phyloP scores from a whole-genome alignment of 2,797 vertebrate genomes.

The Sebastes ruberrimus region DNA sequence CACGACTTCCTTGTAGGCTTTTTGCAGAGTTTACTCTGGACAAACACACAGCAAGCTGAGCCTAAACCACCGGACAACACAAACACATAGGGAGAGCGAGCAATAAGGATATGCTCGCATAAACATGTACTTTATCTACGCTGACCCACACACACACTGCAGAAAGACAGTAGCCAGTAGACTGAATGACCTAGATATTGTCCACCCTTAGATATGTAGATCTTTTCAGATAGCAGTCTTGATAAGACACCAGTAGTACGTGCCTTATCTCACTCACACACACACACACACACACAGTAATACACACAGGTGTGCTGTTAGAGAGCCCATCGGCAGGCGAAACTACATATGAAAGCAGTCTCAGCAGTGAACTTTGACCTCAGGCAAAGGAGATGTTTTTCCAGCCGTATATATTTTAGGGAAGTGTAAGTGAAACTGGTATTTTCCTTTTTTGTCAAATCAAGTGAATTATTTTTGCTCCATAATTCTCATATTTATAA shows the following conservation, averaged over 20 bases:
- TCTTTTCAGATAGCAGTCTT: background rate
- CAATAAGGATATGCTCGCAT: too few species aligned
- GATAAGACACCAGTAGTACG: background rate
- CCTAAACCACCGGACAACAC: too few species aligned
- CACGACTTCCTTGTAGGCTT: too few species aligned
- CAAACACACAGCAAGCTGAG: too few species aligned
- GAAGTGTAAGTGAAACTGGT: background rate
- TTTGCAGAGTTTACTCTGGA: too few species aligned
- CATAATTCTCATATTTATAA: too few species aligned
- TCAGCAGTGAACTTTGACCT: conserved; percentile 20
- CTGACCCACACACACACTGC: too few species aligned
- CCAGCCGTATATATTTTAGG: background rate
- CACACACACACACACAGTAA: background rate
- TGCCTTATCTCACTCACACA: background rate
- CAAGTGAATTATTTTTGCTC: background rate
- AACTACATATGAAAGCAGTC: background rate
- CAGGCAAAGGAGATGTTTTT: background rate
- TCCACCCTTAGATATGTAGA: background rate
- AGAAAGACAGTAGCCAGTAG: background rate
- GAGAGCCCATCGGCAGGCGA: background rate
- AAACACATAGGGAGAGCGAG: too few species aligned
- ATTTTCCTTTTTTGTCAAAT: background rate
- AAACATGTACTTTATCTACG: too few species aligned
- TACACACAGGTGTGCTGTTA: background rate
- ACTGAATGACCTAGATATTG: background rate